phyloP scores from a whole-genome alignment of 1,140 invertebrate species.

The Cyrtorhinus lividipennis region DNA sequence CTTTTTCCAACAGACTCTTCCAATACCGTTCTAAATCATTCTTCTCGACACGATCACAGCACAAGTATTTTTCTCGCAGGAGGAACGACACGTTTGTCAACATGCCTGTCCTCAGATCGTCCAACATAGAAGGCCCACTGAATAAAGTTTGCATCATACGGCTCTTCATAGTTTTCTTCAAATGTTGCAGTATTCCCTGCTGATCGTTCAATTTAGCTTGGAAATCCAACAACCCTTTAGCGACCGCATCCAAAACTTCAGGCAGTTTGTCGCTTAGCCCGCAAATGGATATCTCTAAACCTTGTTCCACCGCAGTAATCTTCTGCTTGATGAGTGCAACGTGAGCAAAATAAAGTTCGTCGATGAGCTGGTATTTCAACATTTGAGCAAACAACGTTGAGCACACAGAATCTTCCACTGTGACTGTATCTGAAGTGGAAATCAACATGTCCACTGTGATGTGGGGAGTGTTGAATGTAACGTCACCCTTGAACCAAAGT shows the following conservation, averaged over 20 bases:
- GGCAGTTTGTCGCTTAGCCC: slow-evolving; percentile 65
- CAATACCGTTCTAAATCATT: slow-evolving; percentile 47
- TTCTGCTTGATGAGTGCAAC: slow-evolving; percentile 53
- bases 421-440: too few species aligned
- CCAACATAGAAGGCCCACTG: background rate
- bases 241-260: slow-evolving; percentile 24
- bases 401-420: background rate
- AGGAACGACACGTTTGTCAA: background rate
- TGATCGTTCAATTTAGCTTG: slow-evolving; percentile 27
- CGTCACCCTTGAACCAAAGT: slow-evolving; percentile 76
- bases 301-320: slow-evolving; percentile 43
- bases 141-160: slow-evolving; percentile 38
- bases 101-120: background rate
- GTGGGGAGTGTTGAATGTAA: slow-evolving; percentile 69
- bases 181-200: slow-evolving; percentile 57
- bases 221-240: slow-evolving; percentile 28
- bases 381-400: slow-evolving; percentile 41
- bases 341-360: slow-evolving; percentile 61
- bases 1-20: slow-evolving; percentile 44
- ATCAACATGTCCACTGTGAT: slow-evolving; percentile 48
- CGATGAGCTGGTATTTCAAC: slow-evolving; percentile 43
- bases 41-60: slow-evolving; percentile 37
- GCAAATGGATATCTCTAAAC: slow-evolving; percentile 49
- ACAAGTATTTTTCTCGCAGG: background rate
- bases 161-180: slow-evolving; percentile 44